Conservation (phyloP, 1,140 invertebrate genomes). For the Drosophila rhopaloa region DNA sequence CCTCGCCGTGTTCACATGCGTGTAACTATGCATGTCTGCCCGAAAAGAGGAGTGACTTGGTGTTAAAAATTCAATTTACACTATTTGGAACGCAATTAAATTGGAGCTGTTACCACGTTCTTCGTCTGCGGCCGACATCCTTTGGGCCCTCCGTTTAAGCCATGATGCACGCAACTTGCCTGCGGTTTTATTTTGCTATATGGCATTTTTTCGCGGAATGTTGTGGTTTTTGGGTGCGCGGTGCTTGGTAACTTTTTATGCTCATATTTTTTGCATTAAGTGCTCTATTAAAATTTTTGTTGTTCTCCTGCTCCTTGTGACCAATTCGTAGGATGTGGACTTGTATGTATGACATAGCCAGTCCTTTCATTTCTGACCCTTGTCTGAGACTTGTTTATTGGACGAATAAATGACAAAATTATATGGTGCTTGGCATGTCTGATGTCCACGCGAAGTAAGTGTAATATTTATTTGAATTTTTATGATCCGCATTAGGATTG, state of each 20-base stretch:
- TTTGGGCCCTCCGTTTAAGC: conserved; percentile 14
- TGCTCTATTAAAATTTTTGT: conserved; percentile 71
- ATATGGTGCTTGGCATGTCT: conserved; percentile 53
- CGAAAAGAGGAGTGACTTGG: conserved; percentile 31
- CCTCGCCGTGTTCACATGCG: conserved; percentile 63
- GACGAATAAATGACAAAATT: conserved; percentile 52
- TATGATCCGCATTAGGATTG: not conserved
- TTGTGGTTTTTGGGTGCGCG: conserved; percentile 13
- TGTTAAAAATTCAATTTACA: conserved; percentile 82
- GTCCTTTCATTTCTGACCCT: conserved; percentile 29
- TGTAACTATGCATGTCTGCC: conserved; percentile 71
- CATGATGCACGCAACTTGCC: conserved; percentile 51
- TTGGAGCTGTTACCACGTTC: conserved; percentile 31
- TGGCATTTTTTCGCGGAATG: conserved; percentile 20
- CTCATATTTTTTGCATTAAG: conserved; percentile 74
- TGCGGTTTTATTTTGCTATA: conserved; percentile 31
- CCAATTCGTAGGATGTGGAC: conserved; percentile 8
- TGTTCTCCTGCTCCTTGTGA: conserved; percentile 17
- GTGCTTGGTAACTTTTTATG: conserved; percentile 54
- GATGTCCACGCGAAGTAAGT: conserved; percentile 44
- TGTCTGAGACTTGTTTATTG: conserved; percentile 44
- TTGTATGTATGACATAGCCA: conserved; percentile 12
- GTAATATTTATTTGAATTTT: conserved; percentile 64
- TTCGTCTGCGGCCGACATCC: conserved; percentile 5
- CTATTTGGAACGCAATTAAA: conserved; percentile 79